Evolutionary conservation across 2,797 vertebrate species (phyloP).

Genomic region (Micromesistius poutassou): DNA sequence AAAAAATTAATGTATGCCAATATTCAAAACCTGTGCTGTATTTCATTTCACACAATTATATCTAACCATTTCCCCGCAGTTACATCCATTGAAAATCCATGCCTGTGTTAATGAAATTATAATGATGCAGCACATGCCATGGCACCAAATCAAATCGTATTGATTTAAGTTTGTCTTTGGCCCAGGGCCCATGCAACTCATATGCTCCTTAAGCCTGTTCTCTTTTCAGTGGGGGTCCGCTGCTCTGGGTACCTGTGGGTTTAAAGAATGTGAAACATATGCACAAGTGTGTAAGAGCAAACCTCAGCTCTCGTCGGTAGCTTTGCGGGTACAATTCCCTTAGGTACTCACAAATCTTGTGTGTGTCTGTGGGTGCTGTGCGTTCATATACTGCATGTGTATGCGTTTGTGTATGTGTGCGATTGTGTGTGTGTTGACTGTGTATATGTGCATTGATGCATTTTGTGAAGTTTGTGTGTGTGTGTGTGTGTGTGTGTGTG

Average conservation of each 20-base stretch:
- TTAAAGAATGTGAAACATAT: slow-evolving; percentile 10
- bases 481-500: background rate
- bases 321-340: background rate
- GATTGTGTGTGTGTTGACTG: background rate
- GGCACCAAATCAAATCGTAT: slow-evolving; percentile 76
- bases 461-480: too few relatives aligned
- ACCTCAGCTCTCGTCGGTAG: background rate
- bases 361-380: slow-evolving; percentile 13
- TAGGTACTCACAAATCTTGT: background rate
- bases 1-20: slow-evolving; percentile 45
- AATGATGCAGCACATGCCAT: slow-evolving; percentile 71
- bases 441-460: background rate
- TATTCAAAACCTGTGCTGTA: slow-evolving; percentile 58
- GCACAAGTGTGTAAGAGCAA: background rate
- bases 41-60: slow-evolving; percentile 72
- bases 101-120: slow-evolving; percentile 75
- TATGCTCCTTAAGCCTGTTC: slow-evolving; percentile 51
- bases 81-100: slow-evolving; percentile 77
- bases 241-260: slow-evolving; percentile 33
- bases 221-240: slow-evolving; percentile 47
- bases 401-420: slow-evolving; percentile 7
- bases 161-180: slow-evolving; percentile 73
- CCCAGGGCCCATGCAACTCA: slow-evolving; percentile 51
- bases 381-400: slow-evolving; percentile 8
- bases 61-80: slow-evolving; percentile 66